A percentile compares a stretch with the other conserved stretches of the same genome.
Conservation (phyloP, 2,797 vertebrate genomes). For the Jordanella pulchra region DNA sequence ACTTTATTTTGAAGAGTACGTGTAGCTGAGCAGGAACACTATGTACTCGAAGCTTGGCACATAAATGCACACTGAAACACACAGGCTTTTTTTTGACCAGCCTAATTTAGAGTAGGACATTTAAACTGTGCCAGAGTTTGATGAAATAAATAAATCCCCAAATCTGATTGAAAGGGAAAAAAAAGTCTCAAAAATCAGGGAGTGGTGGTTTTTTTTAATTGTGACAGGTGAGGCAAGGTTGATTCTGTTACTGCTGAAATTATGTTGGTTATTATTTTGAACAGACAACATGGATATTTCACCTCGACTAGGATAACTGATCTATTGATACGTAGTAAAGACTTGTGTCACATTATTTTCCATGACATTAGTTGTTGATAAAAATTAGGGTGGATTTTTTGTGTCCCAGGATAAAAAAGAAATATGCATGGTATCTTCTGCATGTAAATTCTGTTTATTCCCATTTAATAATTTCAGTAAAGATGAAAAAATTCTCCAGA, state of each 20-base stretch:
- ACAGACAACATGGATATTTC: no score
- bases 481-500: constrained; percentile 2
- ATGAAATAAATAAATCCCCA: not conserved
- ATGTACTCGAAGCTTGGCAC: not conserved
- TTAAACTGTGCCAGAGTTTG: not conserved
- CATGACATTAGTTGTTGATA: no score
- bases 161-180: not conserved
- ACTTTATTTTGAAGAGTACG: not conserved
- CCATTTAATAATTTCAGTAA: no score
- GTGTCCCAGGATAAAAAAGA: no score
- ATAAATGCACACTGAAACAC: no score
- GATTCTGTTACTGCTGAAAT: not conserved
- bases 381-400: no score
- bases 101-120: not conserved
- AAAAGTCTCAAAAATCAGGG: not conserved
- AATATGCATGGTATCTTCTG: no score
- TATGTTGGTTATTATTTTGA: not conserved
- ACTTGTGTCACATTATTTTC: no score
- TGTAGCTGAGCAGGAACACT: not conserved
- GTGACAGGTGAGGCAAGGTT: not conserved
- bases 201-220: not conserved
- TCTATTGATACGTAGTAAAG: no score
- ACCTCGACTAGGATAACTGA: no score
- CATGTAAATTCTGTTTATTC: no score
- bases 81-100: not conserved